A percentile compares a stretch with the other conserved stretches of the same genome.
Conservation (phyloP, 1,140 invertebrate genomes). For the Megalopta genalis region DNA sequence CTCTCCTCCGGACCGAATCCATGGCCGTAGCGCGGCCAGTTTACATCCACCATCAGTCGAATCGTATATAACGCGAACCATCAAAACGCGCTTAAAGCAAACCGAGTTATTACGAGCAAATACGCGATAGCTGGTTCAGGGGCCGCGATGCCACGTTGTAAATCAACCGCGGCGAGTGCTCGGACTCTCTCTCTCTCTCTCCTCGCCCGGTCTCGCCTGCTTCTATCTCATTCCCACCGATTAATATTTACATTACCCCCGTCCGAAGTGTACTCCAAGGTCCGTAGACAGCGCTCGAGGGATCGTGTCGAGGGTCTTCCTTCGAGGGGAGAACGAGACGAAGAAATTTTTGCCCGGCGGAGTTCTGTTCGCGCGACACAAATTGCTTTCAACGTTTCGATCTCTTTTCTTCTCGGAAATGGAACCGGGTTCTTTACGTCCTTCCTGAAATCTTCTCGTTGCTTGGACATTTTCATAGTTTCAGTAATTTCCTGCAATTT, state of each 20-base stretch:
- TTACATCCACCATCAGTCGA: constrained; percentile 21
- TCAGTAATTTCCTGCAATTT: no score
- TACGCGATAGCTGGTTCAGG: constrained; percentile 36
- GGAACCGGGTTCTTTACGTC: no score
- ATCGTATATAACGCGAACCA: constrained; percentile 41
- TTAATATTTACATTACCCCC: constrained; percentile 38
- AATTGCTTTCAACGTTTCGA: no score
- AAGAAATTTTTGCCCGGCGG: background rate
- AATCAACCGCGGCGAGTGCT: constrained; percentile 17
- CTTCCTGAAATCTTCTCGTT: no score
- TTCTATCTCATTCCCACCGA: constrained; percentile 9
- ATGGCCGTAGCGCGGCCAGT: background rate
- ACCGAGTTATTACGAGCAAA: constrained; percentile 41
- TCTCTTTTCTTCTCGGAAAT: no score
- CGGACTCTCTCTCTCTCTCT: background rate
- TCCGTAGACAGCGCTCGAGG: background rate
- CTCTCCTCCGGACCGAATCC: background rate
- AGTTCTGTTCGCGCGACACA: no score
- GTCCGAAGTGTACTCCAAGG: background rate
- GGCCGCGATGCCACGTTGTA: constrained; percentile 33
- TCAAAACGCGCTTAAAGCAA: constrained; percentile 33
- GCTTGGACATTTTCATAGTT: no score
- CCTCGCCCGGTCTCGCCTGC: background rate
- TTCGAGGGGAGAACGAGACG: background rate
- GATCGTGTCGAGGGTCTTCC: background rate